A percentile compares a stretch with the other conserved stretches of the same genome.
Conservation (phyloP, 2,797 vertebrate species). For the Sylvilagus floridanus region DNA sequence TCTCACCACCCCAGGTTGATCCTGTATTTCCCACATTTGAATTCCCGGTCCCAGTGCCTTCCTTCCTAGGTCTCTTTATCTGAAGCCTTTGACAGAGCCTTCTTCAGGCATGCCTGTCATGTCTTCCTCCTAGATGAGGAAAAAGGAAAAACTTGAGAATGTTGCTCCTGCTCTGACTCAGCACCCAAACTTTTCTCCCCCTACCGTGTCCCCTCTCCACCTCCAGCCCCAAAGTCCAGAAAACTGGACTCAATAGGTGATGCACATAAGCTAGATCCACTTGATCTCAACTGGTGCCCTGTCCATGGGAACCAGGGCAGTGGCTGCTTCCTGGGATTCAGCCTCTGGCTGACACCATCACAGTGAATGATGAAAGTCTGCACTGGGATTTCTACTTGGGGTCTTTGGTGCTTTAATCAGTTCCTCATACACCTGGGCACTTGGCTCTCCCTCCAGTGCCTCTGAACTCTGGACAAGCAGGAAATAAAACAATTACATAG, state of each 20-base stretch:
- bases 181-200: neutral
- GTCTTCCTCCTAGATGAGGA: too few relatives aligned
- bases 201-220: neutral
- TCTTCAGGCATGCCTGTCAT: neutral
- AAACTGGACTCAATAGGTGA: neutral
- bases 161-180: neutral
- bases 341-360: neutral
- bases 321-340: neutral
- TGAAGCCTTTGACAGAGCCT: neutral
- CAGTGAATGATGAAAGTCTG: neutral
- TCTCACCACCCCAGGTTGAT: neutral
- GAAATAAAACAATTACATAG: neutral
- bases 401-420: neutral
- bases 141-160: neutral
- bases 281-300: neutral
- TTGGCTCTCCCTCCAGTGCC: neutral
- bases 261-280: neutral
- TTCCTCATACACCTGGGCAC: neutral
- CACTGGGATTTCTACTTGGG: neutral
- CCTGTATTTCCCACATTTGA: too few relatives aligned
- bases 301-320: fast-evolving
- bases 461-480: neutral
- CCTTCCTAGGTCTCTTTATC: neutral
- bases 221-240: neutral
- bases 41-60: neutral